Evolutionary conservation across 2,797 vertebrate genomes (phyloP).

Genomic region (Tauraco hartlaubi): DNA sequence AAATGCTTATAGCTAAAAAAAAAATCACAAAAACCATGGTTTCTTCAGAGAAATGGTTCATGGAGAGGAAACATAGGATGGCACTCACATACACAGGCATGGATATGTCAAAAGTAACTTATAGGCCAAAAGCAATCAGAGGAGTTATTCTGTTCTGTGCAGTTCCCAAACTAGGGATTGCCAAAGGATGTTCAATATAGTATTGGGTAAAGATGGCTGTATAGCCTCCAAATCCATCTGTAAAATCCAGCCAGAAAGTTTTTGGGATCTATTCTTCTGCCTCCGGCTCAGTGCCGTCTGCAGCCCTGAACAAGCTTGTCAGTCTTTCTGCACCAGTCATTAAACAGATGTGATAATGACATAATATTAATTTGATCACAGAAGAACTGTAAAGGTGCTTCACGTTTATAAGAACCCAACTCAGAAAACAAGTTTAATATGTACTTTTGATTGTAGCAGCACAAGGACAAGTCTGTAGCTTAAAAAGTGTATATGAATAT

Average conservation of each 20-base stretch:
- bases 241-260: background rate
- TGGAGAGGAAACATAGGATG: background rate
- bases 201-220: background rate
- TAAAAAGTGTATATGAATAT: background rate
- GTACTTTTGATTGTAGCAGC: background rate
- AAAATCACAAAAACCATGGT: background rate
- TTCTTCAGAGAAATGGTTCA: background rate
- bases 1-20: background rate
- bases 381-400: background rate
- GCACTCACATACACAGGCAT: background rate
- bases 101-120: background rate
- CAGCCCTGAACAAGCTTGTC: background rate
- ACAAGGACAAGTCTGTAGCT: background rate
- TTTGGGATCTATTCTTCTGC: background rate
- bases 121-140: background rate
- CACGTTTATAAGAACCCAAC: background rate
- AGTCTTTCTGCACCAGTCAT: background rate
- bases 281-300: background rate
- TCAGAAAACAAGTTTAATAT: background rate
- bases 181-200: background rate
- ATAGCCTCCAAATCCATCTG: background rate
- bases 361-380: background rate
- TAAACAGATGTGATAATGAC: background rate
- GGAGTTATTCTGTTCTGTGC: background rate
- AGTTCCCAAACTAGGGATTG: background rate